Evolutionary conservation across 2,888 invertebrate genomes (phyloP).

Genomic region (Zeuzera pyrina): DNA sequence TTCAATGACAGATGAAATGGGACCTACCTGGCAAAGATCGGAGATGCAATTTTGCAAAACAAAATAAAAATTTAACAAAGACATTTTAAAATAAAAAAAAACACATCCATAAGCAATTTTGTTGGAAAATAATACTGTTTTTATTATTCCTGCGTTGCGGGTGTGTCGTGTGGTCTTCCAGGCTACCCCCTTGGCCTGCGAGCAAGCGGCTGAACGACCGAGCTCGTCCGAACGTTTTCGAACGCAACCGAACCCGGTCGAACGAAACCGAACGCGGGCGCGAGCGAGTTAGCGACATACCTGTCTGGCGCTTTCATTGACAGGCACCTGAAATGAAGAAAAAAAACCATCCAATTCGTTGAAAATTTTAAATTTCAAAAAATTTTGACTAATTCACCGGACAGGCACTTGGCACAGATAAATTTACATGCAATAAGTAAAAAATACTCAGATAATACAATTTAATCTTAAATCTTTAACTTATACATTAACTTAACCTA

Average conservation of each 20-base stretch:
- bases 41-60: constrained; percentile 25
- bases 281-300: constrained; percentile 72
- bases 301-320: constrained; percentile 83
- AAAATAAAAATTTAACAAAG: constrained; percentile 28
- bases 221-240: constrained; percentile 56
- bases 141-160: constrained; percentile 63
- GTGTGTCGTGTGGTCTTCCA: constrained; percentile 68
- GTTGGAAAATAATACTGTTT: constrained; percentile 59
- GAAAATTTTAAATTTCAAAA: constrained; percentile 67
- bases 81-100: constrained; percentile 47
- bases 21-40: constrained; percentile 38
- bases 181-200: constrained; percentile 64
- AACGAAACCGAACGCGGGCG: constrained; percentile 61
- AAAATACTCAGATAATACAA: not conserved
- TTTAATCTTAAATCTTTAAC: not conserved
- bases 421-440: constrained; percentile 60
- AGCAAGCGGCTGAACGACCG: constrained; percentile 47
- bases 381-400: constrained; percentile 33
- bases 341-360: constrained; percentile 77
- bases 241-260: constrained; percentile 63
- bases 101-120: constrained; percentile 70
- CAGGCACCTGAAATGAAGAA: constrained; percentile 83
- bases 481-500: constrained; percentile 1
- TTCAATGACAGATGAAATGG: constrained; percentile 48
- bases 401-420: constrained; percentile 55